Conservation (phyloP, 2,113 vertebrate genomes). For the Syngnathus floridae region DNA sequence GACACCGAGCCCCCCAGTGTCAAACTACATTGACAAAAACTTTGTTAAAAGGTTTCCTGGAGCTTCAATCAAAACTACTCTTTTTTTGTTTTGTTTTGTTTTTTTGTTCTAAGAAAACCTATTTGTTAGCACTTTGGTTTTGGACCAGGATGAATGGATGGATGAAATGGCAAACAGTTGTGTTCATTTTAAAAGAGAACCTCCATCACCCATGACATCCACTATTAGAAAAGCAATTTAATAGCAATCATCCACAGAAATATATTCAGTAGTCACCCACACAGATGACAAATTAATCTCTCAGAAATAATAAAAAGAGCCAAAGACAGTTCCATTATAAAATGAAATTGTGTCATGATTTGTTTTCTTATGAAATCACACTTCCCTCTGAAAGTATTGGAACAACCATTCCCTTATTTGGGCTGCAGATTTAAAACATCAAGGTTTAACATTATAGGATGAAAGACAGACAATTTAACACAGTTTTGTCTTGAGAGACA, state of each 20-base stretch:
- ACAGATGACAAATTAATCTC: neutral
- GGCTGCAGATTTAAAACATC: neutral
- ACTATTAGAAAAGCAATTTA: slow-evolving; percentile 3
- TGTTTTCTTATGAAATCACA: neutral
- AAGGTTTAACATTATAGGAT: neutral
- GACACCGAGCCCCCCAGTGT: too few species aligned
- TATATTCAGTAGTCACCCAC: neutral
- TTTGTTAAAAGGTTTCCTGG: neutral
- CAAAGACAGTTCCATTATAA: neutral
- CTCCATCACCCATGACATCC: neutral
- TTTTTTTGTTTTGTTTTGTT: neutral
- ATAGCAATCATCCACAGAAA: slow-evolving; percentile 4
- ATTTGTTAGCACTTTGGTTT: neutral
- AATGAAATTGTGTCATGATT: neutral
- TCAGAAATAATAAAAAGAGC: neutral
- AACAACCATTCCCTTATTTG: neutral
- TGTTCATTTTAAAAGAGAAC: neutral
- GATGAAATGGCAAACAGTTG: neutral
- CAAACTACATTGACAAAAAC: neutral
- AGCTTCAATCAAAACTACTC: neutral
- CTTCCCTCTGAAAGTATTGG: neutral
- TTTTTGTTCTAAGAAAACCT: neutral
- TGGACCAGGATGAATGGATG: neutral
- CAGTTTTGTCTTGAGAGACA: too few species aligned
- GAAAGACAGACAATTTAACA: neutral